Evolutionary conservation across 2,113 vertebrate genomes (phyloP).

Genomic region (Geothlypis trichas): DNA sequence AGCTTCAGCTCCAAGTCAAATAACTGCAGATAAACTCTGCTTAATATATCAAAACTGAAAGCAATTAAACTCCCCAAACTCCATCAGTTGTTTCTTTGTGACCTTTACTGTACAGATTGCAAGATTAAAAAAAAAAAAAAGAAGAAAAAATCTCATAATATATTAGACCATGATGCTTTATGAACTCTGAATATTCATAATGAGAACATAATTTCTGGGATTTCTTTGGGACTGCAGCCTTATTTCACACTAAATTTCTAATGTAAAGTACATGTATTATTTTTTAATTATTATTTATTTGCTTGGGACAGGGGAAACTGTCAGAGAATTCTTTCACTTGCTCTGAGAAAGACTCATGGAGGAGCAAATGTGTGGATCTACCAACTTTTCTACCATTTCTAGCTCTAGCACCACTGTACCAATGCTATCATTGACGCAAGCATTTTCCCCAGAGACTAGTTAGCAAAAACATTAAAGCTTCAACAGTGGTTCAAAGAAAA

Average conservation of each 20-base stretch:
- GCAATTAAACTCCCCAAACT: background rate
- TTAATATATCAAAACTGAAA: slow-evolving; percentile 16
- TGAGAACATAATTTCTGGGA: background rate
- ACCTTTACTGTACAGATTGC: background rate
- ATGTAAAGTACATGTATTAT: background rate
- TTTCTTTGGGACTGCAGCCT: background rate
- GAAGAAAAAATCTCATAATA: background rate
- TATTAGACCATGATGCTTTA: background rate
- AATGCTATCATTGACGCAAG: background rate
- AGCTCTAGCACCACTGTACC: background rate
- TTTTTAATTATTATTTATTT: background rate
- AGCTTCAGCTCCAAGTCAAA: slow-evolving; percentile 24
- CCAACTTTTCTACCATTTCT: background rate
- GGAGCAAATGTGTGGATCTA: background rate
- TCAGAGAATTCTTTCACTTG: background rate
- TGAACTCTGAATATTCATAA: background rate
- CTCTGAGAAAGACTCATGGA: background rate
- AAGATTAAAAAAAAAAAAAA: background rate
- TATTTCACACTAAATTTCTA: background rate
- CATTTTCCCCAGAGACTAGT: background rate
- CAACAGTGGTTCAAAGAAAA: background rate
- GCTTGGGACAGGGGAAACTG: background rate
- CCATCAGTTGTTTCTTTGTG: background rate
- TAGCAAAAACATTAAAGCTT: background rate
- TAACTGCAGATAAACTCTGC: background rate